Percentiles rank a stretch among this genome's conserved stretches.
Conservation (phyloP, 2,797 vertebrate genomes). For the Spinibarbus caldwelli region DNA sequence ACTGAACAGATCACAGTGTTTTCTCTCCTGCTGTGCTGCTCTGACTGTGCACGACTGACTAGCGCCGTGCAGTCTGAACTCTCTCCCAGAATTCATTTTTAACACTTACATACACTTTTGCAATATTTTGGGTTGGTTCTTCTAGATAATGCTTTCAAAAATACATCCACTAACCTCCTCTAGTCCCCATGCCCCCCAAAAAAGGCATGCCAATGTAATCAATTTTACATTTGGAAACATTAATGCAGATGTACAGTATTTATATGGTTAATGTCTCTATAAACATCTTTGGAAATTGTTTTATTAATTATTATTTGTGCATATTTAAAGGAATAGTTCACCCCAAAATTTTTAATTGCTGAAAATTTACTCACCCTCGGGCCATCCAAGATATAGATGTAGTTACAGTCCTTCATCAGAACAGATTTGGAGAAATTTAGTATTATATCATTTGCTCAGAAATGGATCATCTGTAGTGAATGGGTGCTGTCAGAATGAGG, state of each 20-base stretch:
- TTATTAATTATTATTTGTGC: slow-evolving; percentile 51
- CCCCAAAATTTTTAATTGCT: too few relatives aligned
- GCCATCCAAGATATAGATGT: not conserved
- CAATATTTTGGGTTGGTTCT: not conserved
- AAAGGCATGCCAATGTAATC: not conserved
- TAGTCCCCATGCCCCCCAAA: not conserved
- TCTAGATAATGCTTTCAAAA: not conserved
- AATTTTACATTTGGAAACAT: not conserved
- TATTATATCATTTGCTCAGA: not conserved
- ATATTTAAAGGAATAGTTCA: slow-evolving; percentile 37
- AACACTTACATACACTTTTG: not conserved
- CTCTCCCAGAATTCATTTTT: not conserved
- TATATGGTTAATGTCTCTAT: not conserved
- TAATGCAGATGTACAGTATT: not conserved
- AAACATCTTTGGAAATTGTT: not conserved
- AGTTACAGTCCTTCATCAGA: not conserved
- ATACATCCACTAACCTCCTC: too few relatives aligned
- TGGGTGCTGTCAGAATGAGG: not conserved
- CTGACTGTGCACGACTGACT: slow-evolving; percentile 64
- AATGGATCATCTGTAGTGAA: not conserved
- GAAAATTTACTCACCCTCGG: too few relatives aligned
- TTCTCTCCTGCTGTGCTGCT: slow-evolving; percentile 44
- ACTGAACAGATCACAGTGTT: slow-evolving; percentile 25
- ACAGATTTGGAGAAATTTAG: not conserved
- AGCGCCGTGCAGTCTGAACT: not conserved